Evolutionary conservation across 2,113 vertebrate genomes (phyloP).

Genomic region (Megaceryle torquata): DNA sequence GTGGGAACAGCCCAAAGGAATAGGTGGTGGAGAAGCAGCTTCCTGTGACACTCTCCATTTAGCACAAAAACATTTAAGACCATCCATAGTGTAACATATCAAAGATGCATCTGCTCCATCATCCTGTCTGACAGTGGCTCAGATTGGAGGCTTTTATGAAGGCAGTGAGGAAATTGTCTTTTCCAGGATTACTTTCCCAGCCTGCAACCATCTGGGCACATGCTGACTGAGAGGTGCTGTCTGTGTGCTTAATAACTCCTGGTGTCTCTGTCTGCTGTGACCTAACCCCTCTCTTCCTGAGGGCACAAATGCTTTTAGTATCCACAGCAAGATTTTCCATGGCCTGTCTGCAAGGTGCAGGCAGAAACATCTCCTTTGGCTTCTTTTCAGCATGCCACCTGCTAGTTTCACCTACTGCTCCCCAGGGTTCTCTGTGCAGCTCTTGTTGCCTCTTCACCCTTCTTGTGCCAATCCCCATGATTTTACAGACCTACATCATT

Average conservation of each 20-base stretch:
- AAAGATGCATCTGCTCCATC: neutral
- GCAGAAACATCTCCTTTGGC: neutral
- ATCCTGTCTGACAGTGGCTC: neutral
- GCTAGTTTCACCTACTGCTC: neutral
- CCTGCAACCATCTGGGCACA: fast-evolving
- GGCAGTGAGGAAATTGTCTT: neutral
- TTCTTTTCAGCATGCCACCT: neutral
- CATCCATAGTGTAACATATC: neutral
- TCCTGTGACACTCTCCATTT: neutral
- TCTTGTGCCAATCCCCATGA: neutral
- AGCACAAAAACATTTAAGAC: neutral
- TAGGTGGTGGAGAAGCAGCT: neutral
- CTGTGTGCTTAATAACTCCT: neutral
- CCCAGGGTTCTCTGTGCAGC: neutral
- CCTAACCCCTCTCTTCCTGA: neutral
- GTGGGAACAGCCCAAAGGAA: neutral
- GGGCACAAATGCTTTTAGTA: fast-evolving
- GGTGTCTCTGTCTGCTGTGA: neutral
- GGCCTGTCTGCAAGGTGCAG: neutral
- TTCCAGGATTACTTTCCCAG: neutral
- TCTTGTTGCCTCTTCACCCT: neutral
- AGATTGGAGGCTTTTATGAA: neutral
- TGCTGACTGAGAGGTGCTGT: neutral
- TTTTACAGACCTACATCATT: neutral
- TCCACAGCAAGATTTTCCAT: neutral